Evolutionary conservation across 2,113 vertebrate species (phyloP).

Genomic region (Antechinus stuartii): DNA sequence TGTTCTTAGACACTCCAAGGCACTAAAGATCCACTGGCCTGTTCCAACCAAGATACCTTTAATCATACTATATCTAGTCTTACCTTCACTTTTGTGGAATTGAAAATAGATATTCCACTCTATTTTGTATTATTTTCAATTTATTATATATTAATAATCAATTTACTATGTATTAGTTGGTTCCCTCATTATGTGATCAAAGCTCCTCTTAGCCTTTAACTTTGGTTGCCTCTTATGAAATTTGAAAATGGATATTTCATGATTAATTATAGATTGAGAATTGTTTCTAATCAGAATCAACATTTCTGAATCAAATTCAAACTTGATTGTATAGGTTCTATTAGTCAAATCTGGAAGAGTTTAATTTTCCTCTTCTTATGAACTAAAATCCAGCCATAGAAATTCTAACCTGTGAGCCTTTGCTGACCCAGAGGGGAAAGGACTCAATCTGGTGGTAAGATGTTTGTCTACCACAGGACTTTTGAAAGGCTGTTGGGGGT

Average conservation of each 20-base stretch:
- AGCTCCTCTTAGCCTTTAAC: not conserved
- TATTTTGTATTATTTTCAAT: not conserved
- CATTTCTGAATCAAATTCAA: not conserved
- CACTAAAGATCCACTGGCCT: not conserved
- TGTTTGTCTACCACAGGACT: not conserved
- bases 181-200: not conserved
- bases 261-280: not conserved
- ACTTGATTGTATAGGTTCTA: not conserved
- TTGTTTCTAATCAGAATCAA: not conserved
- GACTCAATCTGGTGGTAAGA: not conserved
- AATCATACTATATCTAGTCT: not conserved
- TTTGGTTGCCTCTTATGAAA: not conserved
- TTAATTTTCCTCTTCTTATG: not conserved
- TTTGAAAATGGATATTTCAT: not conserved
- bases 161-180: not conserved
- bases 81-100: not conserved
- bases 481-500: no score
- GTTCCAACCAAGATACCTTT: not conserved
- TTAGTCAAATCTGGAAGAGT: not conserved
- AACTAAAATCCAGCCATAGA: not conserved
- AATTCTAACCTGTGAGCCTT: not conserved
- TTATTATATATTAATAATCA: not conserved
- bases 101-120: not conserved
- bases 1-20: not conserved
- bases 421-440: not conserved